Conservation (phyloP, 2,888 invertebrate species). For the Steinernema carpocapsae region DNA sequence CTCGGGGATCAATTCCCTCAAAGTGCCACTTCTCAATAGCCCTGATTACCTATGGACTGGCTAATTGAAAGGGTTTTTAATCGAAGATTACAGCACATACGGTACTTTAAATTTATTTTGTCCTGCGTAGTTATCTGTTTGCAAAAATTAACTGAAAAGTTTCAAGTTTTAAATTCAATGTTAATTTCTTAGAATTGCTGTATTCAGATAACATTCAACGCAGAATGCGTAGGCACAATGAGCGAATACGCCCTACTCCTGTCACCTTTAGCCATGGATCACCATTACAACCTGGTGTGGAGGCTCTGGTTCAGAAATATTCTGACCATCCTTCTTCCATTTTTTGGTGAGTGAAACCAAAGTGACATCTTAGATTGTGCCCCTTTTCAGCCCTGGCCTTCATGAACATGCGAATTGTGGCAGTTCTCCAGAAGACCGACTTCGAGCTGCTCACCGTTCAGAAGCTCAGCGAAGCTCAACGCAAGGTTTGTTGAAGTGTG, state of each 20-base stretch:
- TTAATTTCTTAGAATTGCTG: too few species aligned
- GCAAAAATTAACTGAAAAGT: too few species aligned
- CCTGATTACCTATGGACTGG: too few species aligned
- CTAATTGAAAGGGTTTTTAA: too few species aligned
- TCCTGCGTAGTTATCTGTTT: too few species aligned
- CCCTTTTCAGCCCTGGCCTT: too few species aligned
- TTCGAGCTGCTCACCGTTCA: slow-evolving; percentile 38
- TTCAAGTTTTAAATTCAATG: too few species aligned
- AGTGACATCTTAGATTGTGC: too few species aligned
- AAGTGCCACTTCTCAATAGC: too few species aligned
- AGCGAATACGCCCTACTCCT: slow-evolving; percentile 52
- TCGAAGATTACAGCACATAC: too few species aligned
- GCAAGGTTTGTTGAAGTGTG: slow-evolving; percentile 47
- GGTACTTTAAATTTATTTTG: too few species aligned
- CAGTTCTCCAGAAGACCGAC: slow-evolving; percentile 40
- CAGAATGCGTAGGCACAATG: slow-evolving; percentile 58
- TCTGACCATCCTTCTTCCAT: slow-evolving; percentile 61
- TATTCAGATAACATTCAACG: slow-evolving; percentile 47
- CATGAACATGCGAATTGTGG: slow-evolving; percentile 58
- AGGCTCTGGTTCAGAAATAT: slow-evolving; percentile 47
- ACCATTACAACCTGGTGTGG: slow-evolving; percentile 53
- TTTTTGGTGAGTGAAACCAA: slow-evolving; percentile 50
- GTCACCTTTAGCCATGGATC: slow-evolving; percentile 51
- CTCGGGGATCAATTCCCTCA: too few species aligned
- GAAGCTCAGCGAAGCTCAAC: slow-evolving; percentile 52